Percentiles rank a stretch among this genome's conserved stretches.
phyloP scores from a whole-genome alignment of 2,888 invertebrate genomes.

The Muscina levida region DNA sequence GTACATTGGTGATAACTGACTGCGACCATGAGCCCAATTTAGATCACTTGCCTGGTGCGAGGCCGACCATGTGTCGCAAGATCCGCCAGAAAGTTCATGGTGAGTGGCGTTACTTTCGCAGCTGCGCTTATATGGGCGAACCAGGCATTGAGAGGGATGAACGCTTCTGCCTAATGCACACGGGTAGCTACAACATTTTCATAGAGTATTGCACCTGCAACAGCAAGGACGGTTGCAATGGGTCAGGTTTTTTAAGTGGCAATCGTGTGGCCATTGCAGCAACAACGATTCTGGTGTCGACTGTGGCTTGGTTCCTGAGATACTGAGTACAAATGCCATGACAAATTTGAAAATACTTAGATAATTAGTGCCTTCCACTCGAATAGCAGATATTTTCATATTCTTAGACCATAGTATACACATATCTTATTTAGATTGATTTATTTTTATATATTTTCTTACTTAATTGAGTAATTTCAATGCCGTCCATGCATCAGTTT shows the following conservation, averaged over 20 bases:
- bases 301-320: constrained; percentile 64
- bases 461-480: constrained; percentile 12
- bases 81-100: constrained; percentile 95
- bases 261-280: constrained; percentile 72
- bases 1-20: constrained; percentile 91
- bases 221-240: constrained; percentile 95
- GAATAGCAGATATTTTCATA: constrained; percentile 9
- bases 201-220: constrained; percentile 96
- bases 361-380: constrained; percentile 31
- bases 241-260: constrained; percentile 80
- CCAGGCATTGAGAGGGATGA: constrained; percentile 95
- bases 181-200: constrained; percentile 95
- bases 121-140: constrained; percentile 94
- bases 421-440: neutral
- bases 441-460: neutral
- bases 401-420: neutral
- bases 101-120: constrained; percentile 92
- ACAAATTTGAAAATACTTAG: neutral
- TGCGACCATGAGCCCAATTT: constrained; percentile 84
- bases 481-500: constrained; percentile 14
- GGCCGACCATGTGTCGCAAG: constrained; percentile 93
- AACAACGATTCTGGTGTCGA: constrained; percentile 64
- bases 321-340: constrained; percentile 32
- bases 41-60: constrained; percentile 85
- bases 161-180: constrained; percentile 93